phyloP scores from a whole-genome alignment of 2,888 invertebrate genomes.

The Drosophila monieri region DNA sequence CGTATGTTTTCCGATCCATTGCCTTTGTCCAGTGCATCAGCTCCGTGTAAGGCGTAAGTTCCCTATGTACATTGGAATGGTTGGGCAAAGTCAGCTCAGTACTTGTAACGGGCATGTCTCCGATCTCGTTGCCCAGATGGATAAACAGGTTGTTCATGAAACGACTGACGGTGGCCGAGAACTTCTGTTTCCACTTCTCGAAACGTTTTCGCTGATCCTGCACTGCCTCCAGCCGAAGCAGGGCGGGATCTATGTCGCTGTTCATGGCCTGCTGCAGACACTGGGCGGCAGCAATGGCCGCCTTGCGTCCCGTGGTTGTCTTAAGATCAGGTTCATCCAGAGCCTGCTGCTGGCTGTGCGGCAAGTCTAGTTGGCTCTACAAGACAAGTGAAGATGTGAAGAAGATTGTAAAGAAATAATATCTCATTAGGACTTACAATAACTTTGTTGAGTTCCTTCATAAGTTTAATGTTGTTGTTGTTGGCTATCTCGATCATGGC shows the following conservation, averaged over 20 bases:
- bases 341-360: slow-evolving; percentile 87
- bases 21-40: slow-evolving; percentile 96
- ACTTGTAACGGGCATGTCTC: slow-evolving; percentile 84
- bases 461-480: slow-evolving; percentile 91
- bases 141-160: slow-evolving; percentile 98
- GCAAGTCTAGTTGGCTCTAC: slow-evolving; percentile 89
- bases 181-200: slow-evolving; percentile 90
- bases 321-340: slow-evolving; percentile 90
- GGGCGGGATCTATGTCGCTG: slow-evolving; percentile 87
- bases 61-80: slow-evolving; percentile 92
- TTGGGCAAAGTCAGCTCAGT: slow-evolving; percentile 89
- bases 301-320: slow-evolving; percentile 86
- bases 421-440: slow-evolving; percentile 85
- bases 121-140: slow-evolving; percentile 93
- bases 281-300: slow-evolving; percentile 89
- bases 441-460: slow-evolving; percentile 91
- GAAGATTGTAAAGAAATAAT: neutral
- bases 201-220: slow-evolving; percentile 92
- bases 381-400: neutral
- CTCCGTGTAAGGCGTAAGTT: slow-evolving; percentile 93
- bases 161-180: slow-evolving; percentile 92
- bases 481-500: slow-evolving; percentile 93
- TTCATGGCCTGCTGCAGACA: slow-evolving; percentile 90
- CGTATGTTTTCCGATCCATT: slow-evolving; percentile 93
- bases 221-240: slow-evolving; percentile 89